Conservation (phyloP, 2,113 vertebrate genomes). For the Aegithalos caudatus region DNA sequence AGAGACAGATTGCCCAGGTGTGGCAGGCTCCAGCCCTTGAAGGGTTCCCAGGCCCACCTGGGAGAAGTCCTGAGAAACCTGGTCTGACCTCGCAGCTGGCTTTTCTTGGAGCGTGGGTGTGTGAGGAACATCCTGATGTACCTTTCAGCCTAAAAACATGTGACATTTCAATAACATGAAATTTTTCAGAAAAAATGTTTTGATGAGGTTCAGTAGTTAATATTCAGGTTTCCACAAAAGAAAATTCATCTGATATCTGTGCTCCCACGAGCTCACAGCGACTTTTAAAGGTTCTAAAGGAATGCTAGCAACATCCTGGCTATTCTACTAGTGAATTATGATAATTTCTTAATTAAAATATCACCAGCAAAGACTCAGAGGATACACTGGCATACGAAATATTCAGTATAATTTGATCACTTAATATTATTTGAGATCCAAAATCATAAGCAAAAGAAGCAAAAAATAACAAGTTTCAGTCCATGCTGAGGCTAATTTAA, state of each 20-base stretch:
- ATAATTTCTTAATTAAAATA: background rate
- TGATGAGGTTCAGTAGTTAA: background rate
- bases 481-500: background rate
- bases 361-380: background rate
- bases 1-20: background rate
- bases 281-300: background rate
- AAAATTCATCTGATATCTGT: background rate
- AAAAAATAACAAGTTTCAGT: background rate
- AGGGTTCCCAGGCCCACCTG: fast-evolving
- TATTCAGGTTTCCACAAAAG: background rate
- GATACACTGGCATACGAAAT: background rate
- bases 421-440: background rate
- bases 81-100: background rate
- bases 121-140: background rate
- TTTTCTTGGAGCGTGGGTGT: background rate
- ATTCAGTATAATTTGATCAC: background rate
- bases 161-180: background rate
- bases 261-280: background rate
- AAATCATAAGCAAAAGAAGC: background rate
- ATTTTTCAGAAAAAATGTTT: background rate
- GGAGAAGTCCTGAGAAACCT: background rate
- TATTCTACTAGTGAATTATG: background rate
- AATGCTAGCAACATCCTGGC: background rate
- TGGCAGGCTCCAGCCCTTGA: background rate
- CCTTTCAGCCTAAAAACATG: background rate